A percentile compares a stretch with the other conserved stretches of the same genome.
Conservation (phyloP, 2,797 vertebrate genomes). For the Microctenopoma steveboyesi region DNA sequence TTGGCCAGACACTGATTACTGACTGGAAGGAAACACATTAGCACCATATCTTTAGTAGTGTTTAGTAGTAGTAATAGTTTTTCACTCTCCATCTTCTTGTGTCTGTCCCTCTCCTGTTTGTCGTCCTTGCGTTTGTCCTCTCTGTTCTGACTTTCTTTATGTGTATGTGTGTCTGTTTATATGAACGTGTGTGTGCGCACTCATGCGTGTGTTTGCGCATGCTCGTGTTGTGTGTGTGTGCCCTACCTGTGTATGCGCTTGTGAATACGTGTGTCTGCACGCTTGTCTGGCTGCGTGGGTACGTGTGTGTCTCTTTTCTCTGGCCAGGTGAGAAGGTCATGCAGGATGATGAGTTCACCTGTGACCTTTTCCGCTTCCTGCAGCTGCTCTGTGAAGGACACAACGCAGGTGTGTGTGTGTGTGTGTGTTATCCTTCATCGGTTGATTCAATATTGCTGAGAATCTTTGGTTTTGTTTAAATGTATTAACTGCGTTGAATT, state of each 20-base stretch:
- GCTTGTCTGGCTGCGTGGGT: conserved; percentile 10
- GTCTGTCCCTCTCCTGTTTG: conserved; percentile 44
- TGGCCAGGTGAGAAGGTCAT: conserved; percentile 95
- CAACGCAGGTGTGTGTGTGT: conserved; percentile 90
- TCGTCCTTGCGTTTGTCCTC: conserved; percentile 34
- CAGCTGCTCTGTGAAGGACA: conserved; percentile 97
- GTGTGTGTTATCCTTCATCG: too few relatives aligned
- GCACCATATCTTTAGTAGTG: conserved; percentile 42
- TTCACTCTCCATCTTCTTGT: conserved; percentile 66
- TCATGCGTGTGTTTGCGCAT: background rate
- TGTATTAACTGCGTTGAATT: background rate
- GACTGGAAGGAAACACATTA: conserved; percentile 38
- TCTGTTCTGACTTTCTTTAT: conserved; percentile 48
- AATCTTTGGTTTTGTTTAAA: background rate
- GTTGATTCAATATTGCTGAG: background rate
- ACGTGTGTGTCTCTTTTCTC: conserved; percentile 65
- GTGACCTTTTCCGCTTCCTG: conserved; percentile 97
- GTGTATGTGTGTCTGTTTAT: conserved; percentile 47
- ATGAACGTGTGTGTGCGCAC: conserved; percentile 45
- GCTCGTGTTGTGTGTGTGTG: conserved; percentile 15
- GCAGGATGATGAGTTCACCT: conserved; percentile 96
- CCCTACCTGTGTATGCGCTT: conserved; percentile 26
- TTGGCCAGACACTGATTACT: conserved; percentile 27
- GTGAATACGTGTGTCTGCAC: conserved; percentile 24
- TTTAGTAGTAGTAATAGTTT: conserved; percentile 35